Evolutionary conservation across 2,797 vertebrate genomes (phyloP).

Genomic region (Antennarius maculatus): DNA sequence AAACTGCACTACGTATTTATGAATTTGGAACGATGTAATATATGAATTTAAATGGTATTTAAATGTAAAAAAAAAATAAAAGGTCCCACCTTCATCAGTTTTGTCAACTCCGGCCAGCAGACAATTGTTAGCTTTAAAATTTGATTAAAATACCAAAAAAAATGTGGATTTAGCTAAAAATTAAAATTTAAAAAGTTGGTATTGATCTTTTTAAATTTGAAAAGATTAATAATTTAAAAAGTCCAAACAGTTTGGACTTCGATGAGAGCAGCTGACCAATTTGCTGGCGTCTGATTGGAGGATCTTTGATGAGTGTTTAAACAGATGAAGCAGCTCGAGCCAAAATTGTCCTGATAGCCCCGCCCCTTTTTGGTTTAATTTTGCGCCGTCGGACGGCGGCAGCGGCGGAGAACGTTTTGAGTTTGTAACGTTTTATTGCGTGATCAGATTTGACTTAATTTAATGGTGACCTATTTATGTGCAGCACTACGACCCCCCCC

Average conservation of each 20-base stretch:
- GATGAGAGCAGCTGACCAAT: too few species aligned
- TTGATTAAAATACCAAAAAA: not conserved
- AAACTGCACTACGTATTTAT: slow-evolving; percentile 72
- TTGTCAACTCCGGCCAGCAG: not conserved
- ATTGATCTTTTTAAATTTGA: not conserved
- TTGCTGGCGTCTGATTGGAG: too few species aligned
- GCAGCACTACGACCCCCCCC: slow-evolving; percentile 1
- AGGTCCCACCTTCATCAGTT: slow-evolving; percentile 4
- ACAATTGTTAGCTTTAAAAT: slow-evolving; percentile 4
- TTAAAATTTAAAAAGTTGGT: not conserved
- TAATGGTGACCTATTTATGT: slow-evolving; percentile 61
- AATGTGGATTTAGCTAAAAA: not conserved
- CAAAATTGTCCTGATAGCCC: not conserved
- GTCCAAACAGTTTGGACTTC: too few species aligned
- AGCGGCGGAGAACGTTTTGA: slow-evolving; percentile 14
- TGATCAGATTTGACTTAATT: slow-evolving; percentile 57
- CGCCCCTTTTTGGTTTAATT: not conserved
- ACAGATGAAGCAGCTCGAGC: slow-evolving; percentile 6
- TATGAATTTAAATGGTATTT: slow-evolving; percentile 58
- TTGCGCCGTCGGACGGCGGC: slow-evolving; percentile 7
- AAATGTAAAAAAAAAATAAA: slow-evolving; percentile 27
- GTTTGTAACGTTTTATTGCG: slow-evolving; percentile 57
- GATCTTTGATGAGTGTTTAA: not conserved
- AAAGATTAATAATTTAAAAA: too few species aligned
- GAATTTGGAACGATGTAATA: slow-evolving; percentile 65